Evolutionary conservation across 2,113 vertebrate genomes (phyloP).

Genomic region (Chaetura pelagica): DNA sequence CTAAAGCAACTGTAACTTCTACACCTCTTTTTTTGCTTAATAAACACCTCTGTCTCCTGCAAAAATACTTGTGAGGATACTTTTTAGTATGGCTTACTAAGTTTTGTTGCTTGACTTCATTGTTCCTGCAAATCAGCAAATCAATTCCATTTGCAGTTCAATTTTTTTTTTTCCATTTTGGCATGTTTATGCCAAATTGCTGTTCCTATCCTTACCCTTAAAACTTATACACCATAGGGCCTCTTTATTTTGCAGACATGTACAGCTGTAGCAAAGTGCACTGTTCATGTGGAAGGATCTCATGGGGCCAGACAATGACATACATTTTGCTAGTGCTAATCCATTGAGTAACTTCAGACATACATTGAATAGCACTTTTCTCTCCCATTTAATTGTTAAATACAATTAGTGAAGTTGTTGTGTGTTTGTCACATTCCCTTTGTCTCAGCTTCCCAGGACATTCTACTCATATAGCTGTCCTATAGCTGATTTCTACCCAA

Average conservation of each 20-base stretch:
- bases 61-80: constrained; percentile 52
- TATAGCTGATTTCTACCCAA: background rate
- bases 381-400: background rate
- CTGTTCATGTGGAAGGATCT: background rate
- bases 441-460: background rate
- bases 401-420: background rate
- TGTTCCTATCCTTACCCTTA: background rate
- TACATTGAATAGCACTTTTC: background rate
- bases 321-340: background rate
- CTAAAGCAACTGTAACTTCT: constrained; percentile 29
- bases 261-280: background rate
- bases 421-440: background rate
- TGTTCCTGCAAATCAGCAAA: constrained; percentile 53
- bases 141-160: constrained; percentile 29
- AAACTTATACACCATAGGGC: background rate
- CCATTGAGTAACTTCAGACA: background rate
- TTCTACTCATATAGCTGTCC: background rate
- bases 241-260: background rate
- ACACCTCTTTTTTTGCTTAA: constrained; percentile 19
- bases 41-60: constrained; percentile 55
- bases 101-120: constrained; percentile 53
- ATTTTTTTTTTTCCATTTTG: background rate
- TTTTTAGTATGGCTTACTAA: constrained; percentile 42
- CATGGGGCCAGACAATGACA: background rate
- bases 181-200: constrained; percentile 11